A percentile compares a stretch with the other conserved stretches of the same genome.
Conservation (phyloP, 2,888 invertebrate genomes). For the Camponotus fellah region DNA sequence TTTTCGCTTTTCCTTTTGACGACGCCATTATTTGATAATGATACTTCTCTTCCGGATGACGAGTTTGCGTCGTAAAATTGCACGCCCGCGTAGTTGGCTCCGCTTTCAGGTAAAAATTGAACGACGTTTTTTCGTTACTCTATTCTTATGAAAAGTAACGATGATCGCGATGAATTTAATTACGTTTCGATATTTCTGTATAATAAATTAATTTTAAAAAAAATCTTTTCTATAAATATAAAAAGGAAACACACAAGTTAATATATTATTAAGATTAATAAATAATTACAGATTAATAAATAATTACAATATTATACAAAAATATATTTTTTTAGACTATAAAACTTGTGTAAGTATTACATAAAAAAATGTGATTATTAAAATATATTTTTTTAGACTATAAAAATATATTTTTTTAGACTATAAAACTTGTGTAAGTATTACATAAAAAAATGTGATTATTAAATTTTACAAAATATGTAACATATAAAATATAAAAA, state of each 20-base stretch:
- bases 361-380: too few relatives aligned
- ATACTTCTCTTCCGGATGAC: not conserved
- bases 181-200: not conserved
- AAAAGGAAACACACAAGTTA: not conserved
- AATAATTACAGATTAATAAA: not conserved
- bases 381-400: too few relatives aligned
- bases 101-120: slow-evolving; percentile 11
- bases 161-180: not conserved
- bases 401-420: not conserved
- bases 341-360: not conserved
- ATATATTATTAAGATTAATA: not conserved
- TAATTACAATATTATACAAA: not conserved
- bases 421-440: not conserved
- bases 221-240: not conserved
- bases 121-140: not conserved
- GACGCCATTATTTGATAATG: slow-evolving; percentile 66
- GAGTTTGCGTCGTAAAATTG: slow-evolving; percentile 31
- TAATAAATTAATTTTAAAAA: too few relatives aligned
- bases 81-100: slow-evolving; percentile 15
- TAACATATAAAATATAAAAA: not conserved
- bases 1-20: slow-evolving; percentile 43
- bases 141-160: not conserved
- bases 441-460: not conserved
- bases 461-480: not conserved
- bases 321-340: not conserved